Conservation (phyloP, 2,888 invertebrate species). For the Microctonus aethiopoides region DNA sequence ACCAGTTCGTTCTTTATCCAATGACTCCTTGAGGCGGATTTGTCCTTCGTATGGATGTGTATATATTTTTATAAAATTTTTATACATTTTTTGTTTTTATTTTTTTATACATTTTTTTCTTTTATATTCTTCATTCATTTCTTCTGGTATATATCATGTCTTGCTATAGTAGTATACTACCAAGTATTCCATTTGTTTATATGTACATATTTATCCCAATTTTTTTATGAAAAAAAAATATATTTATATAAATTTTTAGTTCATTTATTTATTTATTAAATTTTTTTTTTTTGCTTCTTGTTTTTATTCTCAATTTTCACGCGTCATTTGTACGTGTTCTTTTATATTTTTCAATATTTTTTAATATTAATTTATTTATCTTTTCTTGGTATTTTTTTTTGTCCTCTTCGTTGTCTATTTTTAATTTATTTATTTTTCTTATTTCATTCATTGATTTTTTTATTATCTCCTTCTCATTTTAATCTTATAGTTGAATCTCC, state of each 20-base stretch:
- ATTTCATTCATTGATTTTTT: no score
- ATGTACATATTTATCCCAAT: not conserved
- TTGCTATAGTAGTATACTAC: not conserved
- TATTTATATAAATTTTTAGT: no score
- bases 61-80: no score
- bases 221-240: not conserved
- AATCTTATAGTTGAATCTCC: slow-evolving; percentile 18
- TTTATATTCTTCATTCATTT: slow-evolving; percentile 6
- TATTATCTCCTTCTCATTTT: slow-evolving; percentile 2
- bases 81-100: not conserved
- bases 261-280: not conserved
- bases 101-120: not conserved
- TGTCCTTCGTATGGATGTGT: no score
- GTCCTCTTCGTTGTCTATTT: not conserved
- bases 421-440: not conserved
- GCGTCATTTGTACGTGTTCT: no score
- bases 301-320: no score
- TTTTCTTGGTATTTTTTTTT: not conserved
- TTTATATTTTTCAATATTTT: not conserved
- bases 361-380: no score
- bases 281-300: not conserved
- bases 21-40: no score
- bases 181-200: not conserved
- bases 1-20: slow-evolving; percentile 1
- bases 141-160: no score